Conservation (phyloP, 2,113 vertebrate genomes). For the Hemibagrus wyckioides region DNA sequence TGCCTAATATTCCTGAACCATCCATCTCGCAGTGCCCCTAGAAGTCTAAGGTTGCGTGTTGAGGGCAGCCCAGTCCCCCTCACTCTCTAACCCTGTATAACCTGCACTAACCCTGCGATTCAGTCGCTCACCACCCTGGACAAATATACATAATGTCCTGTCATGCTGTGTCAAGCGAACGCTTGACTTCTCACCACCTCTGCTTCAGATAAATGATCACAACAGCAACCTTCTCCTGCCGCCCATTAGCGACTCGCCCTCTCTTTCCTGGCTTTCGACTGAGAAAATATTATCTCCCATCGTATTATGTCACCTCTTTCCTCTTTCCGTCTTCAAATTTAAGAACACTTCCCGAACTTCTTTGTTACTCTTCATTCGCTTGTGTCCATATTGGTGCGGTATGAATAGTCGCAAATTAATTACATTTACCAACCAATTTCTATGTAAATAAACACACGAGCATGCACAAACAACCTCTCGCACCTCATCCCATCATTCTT, state of each 20-base stretch:
- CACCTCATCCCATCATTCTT: conserved; percentile 42
- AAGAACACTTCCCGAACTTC: background rate
- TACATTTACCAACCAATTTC: conserved; percentile 32
- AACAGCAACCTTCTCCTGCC: conserved; percentile 21
- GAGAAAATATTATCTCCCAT: background rate
- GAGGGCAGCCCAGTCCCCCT: conserved; percentile 15
- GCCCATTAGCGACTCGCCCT: conserved; percentile 42
- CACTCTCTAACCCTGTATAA: conserved; percentile 32
- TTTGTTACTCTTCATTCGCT: background rate
- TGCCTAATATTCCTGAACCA: conserved; percentile 29
- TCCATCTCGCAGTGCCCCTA: conserved; percentile 19
- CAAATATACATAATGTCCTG: conserved; percentile 54
- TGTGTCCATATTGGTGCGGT: background rate
- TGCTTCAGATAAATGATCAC: conserved; percentile 43
- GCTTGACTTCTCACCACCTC: conserved; percentile 43
- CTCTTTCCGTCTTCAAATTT: conserved; percentile 11
- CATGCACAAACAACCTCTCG: conserved; percentile 38
- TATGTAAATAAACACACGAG: conserved; percentile 36
- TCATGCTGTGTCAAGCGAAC: conserved; percentile 44
- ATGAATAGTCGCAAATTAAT: conserved; percentile 40
- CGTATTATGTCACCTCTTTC: conserved; percentile 6
- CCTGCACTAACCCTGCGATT: conserved; percentile 39
- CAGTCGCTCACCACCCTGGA: conserved; percentile 21
- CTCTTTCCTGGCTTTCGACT: conserved; percentile 12
- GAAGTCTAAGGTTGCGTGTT: conserved; percentile 44